These are phyloP conservation scores for Drosophila yakuba DNA, from an alignment of 1,140 invertebrate genomes.

Conservation along the genomic window DNA sequence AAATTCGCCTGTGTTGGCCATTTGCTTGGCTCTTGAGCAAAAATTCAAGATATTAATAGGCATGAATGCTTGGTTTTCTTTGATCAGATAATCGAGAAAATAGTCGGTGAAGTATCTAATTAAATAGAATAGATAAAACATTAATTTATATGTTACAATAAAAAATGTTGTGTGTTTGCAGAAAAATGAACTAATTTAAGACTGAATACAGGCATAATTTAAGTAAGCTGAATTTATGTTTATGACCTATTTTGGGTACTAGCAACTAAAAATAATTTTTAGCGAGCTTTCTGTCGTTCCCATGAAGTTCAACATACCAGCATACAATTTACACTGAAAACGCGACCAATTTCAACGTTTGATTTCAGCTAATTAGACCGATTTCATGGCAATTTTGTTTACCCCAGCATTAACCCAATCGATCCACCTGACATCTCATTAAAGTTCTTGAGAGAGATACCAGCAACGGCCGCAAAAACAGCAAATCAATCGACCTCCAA, in stretches of 20 bases:
- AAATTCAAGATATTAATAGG: constrained; percentile 19
- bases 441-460: constrained; percentile 26
- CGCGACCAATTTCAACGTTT: constrained; percentile 2
- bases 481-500: constrained; percentile 22
- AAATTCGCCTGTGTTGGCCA: constrained; percentile 31
- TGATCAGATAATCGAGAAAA: not conserved
- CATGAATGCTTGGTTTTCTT: not conserved
- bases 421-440: constrained; percentile 34
- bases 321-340: not conserved
- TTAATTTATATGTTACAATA: too few relatives aligned
- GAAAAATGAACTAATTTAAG: too few relatives aligned
- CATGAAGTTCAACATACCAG: not conserved
- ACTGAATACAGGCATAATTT: too few relatives aligned
- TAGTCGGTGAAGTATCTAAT: too few relatives aligned
- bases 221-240: too few relatives aligned
- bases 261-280: too few relatives aligned
- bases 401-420: constrained; percentile 33
- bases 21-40: constrained; percentile 34
- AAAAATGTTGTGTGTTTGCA: too few relatives aligned
- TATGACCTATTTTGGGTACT: too few relatives aligned
- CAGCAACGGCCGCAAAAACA: constrained; percentile 9
- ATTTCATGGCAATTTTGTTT: constrained; percentile 18
- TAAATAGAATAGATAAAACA: too few relatives aligned
- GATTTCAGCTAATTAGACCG: constrained; percentile 21
- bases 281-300: not conserved